Evolutionary conservation across 2,888 invertebrate species (phyloP).

Genomic region (Dendrolimus houi): DNA sequence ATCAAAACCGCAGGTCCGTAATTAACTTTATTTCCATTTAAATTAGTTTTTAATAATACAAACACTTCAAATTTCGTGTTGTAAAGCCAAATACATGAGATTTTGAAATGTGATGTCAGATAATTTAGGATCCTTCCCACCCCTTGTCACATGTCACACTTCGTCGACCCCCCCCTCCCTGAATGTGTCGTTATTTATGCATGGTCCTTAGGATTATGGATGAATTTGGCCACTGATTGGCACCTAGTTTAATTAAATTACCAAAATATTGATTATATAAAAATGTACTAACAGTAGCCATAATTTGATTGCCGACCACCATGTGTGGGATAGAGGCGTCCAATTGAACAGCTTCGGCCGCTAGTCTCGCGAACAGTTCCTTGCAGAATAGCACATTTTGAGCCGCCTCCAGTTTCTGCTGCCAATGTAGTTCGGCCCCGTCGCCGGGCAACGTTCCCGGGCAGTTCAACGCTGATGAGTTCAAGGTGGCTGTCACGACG

Average conservation of each 20-base stretch:
- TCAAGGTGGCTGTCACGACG: conserved; percentile 89
- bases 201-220: too few relatives aligned
- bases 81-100: too few relatives aligned
- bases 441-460: conserved; percentile 78
- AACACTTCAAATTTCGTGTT: too few relatives aligned
- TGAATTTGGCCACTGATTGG: too few relatives aligned
- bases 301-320: conserved; percentile 97
- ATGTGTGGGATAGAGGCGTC: conserved; percentile 96
- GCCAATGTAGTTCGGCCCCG: conserved; percentile 90
- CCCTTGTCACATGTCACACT: too few relatives aligned
- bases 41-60: too few relatives aligned
- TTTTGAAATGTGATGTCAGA: too few relatives aligned
- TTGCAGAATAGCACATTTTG: conserved; percentile 98
- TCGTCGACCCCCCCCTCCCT: too few relatives aligned
- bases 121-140: too few relatives aligned
- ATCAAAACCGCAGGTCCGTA: too few relatives aligned
- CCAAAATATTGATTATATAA: not conserved
- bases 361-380: conserved; percentile 94
- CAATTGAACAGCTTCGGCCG: conserved; percentile 95
- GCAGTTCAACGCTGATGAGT: conserved; percentile 82
- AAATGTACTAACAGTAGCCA: conserved; percentile 84
- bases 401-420: conserved; percentile 96
- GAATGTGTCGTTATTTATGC: too few relatives aligned
- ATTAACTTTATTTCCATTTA: too few relatives aligned
- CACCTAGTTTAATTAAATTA: not conserved